Evolutionary conservation across 1,140 invertebrate species (phyloP).

Genomic region (Conopomorpha cramerella): DNA sequence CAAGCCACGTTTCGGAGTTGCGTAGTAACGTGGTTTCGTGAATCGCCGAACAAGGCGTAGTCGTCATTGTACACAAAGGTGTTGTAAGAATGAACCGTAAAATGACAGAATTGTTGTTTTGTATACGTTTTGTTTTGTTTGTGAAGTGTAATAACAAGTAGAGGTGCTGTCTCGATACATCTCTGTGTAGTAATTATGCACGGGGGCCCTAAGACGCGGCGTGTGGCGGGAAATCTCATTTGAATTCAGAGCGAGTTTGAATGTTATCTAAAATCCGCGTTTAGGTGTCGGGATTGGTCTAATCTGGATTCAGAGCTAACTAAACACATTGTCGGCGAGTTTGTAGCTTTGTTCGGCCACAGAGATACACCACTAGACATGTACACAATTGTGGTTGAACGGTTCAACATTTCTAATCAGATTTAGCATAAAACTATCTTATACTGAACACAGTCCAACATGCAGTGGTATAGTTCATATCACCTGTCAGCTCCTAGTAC

Average conservation of each 20-base stretch:
- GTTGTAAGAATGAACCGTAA: too few relatives aligned
- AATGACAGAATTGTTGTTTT: too few relatives aligned
- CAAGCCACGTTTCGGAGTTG: too few relatives aligned
- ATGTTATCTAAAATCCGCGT: constrained; percentile 60
- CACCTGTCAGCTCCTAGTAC: not conserved
- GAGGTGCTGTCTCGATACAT: too few relatives aligned
- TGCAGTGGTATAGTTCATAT: too few relatives aligned
- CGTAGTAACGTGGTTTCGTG: too few relatives aligned
- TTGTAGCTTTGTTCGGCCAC: constrained; percentile 33
- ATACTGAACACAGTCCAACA: too few relatives aligned
- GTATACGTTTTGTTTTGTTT: too few relatives aligned
- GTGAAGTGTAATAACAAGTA: too few relatives aligned
- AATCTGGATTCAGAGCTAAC: constrained; percentile 56
- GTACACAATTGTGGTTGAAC: not conserved
- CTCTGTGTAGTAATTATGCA: constrained; percentile 50
- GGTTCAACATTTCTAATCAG: not conserved
- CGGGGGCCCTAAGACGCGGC: constrained; percentile 32
- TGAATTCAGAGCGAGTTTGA: constrained; percentile 58
- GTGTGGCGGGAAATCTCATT: constrained; percentile 49
- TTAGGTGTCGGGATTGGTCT: constrained; percentile 57
- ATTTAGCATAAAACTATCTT: not conserved
- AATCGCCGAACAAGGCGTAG: too few relatives aligned
- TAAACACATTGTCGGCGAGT: constrained; percentile 53
- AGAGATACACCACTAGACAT: not conserved
- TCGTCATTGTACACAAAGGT: too few relatives aligned